A percentile compares a stretch with the other conserved stretches of the same genome.
Conservation (phyloP, 2,113 vertebrate species). For the Dendropsophus ebraccatus region DNA sequence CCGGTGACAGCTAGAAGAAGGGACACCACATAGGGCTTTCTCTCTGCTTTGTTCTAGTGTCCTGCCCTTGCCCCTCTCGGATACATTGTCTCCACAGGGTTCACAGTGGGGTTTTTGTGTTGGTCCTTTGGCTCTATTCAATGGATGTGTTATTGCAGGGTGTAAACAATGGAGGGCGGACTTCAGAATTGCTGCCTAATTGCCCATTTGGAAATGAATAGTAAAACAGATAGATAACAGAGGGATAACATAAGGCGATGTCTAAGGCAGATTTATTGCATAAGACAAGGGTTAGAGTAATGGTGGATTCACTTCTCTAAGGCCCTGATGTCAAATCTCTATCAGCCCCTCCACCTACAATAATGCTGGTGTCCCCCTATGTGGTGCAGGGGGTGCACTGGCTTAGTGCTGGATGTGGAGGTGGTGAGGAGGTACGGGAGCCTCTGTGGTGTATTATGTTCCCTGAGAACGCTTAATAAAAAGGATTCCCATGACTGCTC, state of each 20-base stretch:
- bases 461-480: neutral
- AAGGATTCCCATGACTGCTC: neutral
- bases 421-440: neutral
- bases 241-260: slow-evolving; percentile 23
- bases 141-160: slow-evolving; percentile 26
- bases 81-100: slow-evolving; percentile 28
- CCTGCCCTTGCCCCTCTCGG: neutral
- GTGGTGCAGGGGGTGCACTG: neutral
- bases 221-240: slow-evolving; percentile 14
- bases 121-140: neutral
- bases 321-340: neutral
- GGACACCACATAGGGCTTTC: slow-evolving; percentile 9
- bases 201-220: slow-evolving; percentile 25
- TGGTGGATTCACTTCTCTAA: neutral
- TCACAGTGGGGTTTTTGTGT: slow-evolving; percentile 4
- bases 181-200: slow-evolving; percentile 28
- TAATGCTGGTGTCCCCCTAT: too few species aligned
- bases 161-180: neutral
- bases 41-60: neutral
- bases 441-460: neutral
- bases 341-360: neutral
- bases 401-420: neutral
- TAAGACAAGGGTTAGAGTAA: neutral
- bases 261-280: neutral
- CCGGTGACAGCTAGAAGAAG: slow-evolving; percentile 44